phyloP scores from a whole-genome alignment of 2,888 invertebrate species.

The Acanthosepion lycidas region DNA sequence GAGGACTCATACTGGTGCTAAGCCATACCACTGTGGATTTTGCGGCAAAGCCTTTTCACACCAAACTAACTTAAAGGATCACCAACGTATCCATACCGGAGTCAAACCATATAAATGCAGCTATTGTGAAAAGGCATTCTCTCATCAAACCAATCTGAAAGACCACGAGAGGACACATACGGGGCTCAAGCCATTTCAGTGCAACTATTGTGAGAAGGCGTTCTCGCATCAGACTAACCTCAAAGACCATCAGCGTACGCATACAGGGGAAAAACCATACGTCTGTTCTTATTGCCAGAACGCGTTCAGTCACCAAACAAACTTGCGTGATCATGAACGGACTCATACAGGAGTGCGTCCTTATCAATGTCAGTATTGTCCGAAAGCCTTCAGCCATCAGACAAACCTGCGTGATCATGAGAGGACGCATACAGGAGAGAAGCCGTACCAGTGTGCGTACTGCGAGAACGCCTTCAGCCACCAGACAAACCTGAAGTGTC shows the following conservation, averaged over 20 bases:
- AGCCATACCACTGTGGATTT: slow-evolving; percentile 39
- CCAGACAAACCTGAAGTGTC: slow-evolving; percentile 43
- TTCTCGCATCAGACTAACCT: slow-evolving; percentile 44
- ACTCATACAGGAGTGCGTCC: slow-evolving; percentile 43
- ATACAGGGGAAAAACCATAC: slow-evolving; percentile 14
- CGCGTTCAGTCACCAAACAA: slow-evolving; percentile 41
- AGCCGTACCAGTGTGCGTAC: slow-evolving; percentile 45
- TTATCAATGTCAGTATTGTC: slow-evolving; percentile 36
- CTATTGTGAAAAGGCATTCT: slow-evolving; percentile 35
- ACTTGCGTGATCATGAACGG: slow-evolving; percentile 40
- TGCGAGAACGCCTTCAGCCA: slow-evolving; percentile 47
- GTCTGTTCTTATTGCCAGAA: slow-evolving; percentile 42
- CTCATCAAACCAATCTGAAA: slow-evolving; percentile 36
- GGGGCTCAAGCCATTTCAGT: slow-evolving; percentile 39
- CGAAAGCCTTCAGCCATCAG: slow-evolving; percentile 43
- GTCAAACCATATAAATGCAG: slow-evolving; percentile 35
- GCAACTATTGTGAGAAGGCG: slow-evolving; percentile 43
- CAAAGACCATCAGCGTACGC: slow-evolving; percentile 35
- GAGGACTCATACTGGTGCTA: slow-evolving; percentile 33
- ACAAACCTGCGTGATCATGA: slow-evolving; percentile 46
- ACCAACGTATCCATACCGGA: slow-evolving; percentile 37
- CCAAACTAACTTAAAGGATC: slow-evolving; percentile 42
- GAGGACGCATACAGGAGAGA: slow-evolving; percentile 37
- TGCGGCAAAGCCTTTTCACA: slow-evolving; percentile 43
- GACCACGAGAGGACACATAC: slow-evolving; percentile 39